Evolutionary conservation across 92 coral and sea anemone genomes (phyloP), one percentile per base, ranked within the genome.

Genomic region (Parazoanthus atlanticus): DNA sequence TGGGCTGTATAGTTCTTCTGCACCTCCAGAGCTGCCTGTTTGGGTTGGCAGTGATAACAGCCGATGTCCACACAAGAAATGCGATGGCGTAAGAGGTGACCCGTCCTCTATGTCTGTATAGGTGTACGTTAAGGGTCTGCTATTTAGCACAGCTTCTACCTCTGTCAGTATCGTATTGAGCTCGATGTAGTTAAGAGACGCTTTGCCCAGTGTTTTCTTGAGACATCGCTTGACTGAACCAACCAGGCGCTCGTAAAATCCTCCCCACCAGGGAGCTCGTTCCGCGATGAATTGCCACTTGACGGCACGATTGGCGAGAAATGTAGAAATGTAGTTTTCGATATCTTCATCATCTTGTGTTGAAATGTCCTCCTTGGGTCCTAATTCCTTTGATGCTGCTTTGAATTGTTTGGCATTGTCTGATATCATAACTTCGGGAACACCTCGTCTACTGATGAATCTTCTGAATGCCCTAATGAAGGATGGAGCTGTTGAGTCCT

Each of bases 351-450:
- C 38, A 52, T 52, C 41, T 49, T 79, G 8, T 79, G 70, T 49
- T 74, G 78, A 16, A 74, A 74, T 34, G 78, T 74, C 43, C 52
- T 76, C 52, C 28, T 34, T 21, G 52, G 52, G 52, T 79, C 69
- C 47, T 6, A 92, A 74, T 76, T 92, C 90, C 75, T 89, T 78
- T 36, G 94, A 90, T 76, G 82, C 94, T 1, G 92, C 91, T 87
- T 92, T 89, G 78, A 89, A 90, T 65, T 85, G 86, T 90, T 89
- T 86, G 71, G 91, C 92, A 29, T 86, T 92, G 84, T 92, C 94
- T 16, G 94, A 92, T 40, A 92, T 87, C 40, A 92, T 78, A 10
- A 26, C n/a, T 71, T 86, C 89, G 34, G 92, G 92, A 41, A 92
- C 79, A 13, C 91, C 94, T 82, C 92, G 78, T 82, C 89, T 66